Evolutionary conservation across 2,888 invertebrate genomes (phyloP), one percentile per base, ranked within the genome.

Genomic region (Dinocampus coccinellae): DNA sequence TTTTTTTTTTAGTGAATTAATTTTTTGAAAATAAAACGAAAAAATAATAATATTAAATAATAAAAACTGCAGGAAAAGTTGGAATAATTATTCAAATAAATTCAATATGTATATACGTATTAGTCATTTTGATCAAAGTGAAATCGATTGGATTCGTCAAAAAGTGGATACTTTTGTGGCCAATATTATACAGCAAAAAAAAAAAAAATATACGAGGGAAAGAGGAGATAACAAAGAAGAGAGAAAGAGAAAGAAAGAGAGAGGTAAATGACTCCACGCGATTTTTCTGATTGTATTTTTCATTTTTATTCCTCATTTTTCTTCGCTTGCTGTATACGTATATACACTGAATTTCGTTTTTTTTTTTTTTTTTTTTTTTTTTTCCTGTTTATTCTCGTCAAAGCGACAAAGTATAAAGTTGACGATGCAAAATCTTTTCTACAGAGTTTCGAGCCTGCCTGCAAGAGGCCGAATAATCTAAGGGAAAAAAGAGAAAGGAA

Each of bases 401-500:
- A 68, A 68, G 62, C 69, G 69, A 47, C 57, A 69, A 69, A 69
- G 63, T 63, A 63, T 69, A 63, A 57, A 69, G 69, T 69, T 69
- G 69, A 69, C 69, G 63, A 63, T 57, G 63, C 69, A 63, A 69
- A 69, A 57, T 63, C 69, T 69, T 69, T 69, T 69, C 69, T 63
- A 42, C 26, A 42, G 39, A 62, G 42, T 62, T 62, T 62, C 42
- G 39, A 58, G 13, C 33, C 60, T 20, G 60, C 34, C 60, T 60
- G 11, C 34, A 7, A 33, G 6, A 16, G 13, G 24, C 36, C 36
- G 62, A 24, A 57, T 26, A 24, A 29, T 57, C 4, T 13, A 29
- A 11, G 11, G 29, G 57, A 10, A 11, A 57, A n/a, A 2, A 11
- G 13, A 29, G 29, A 57, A 57, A 57, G 26, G 9, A n/a, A 7